Evolutionary conservation across 2,888 invertebrate genomes (phyloP), one percentile per base, ranked within the genome.

Genomic region (Chrysolina oricalcia): DNA sequence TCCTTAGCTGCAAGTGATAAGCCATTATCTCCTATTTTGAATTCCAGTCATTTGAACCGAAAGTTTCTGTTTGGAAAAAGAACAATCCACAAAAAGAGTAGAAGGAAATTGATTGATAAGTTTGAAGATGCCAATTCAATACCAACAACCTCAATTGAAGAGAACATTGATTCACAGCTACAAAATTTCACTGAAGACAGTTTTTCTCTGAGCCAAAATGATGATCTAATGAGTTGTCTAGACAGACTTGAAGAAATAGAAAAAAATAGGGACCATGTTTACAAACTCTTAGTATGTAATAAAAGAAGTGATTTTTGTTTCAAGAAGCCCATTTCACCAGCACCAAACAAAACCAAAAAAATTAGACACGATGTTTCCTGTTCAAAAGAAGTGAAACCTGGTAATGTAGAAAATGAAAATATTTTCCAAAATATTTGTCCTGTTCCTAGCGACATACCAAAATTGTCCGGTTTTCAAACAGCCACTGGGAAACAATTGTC

Each of bases 401-500:
- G 70, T 46, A 11, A 17, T 64, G 40, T 41, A 59, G 64, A 73
- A 53, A 48, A 46, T 21, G 56, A 53, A 48, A 46, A 40, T n/a
- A 70, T 23, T n/a, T 64, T 68, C 53, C n/a, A 50, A 8, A 35
- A 17, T n/a, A 17, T 21, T 53, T 40, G 40, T 62, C 43, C 56
- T 10, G 35, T 27, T 21, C 68, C 68, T 8, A 70, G 66, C 27
- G 59, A 67, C n/a, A 64, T 74, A 27, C 66, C 67, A 53, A 68
- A 19, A 40, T 56, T 15, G n/a, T 73, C 73, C 8, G 72, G 71
- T 63, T 79, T 79, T 73, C 80, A 66, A 75, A 81, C 80, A 41
- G 78, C 78, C n/a, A 74, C 72, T 79, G 88, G 89, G 80, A 83
- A 84, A 86, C 83, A 85, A 83, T 83, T 88, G 85, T 75, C 83